phyloP scores from a whole-genome alignment of 2,113 vertebrate genomes.

The Anolis sagrei region DNA sequence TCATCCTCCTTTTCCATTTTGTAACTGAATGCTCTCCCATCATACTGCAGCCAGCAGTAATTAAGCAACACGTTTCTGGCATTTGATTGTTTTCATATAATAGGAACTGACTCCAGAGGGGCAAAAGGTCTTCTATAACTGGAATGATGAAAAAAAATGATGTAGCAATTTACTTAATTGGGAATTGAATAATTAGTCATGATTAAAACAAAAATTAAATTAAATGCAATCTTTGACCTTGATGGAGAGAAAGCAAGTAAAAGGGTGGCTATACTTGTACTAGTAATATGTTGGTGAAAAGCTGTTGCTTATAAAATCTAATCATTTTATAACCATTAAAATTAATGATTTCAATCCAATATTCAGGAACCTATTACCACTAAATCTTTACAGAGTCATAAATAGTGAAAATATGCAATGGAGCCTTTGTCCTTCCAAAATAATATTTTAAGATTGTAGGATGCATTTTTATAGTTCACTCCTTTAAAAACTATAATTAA shows the following conservation, averaged over 20 bases:
- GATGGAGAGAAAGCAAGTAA: background rate
- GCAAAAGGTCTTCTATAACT: constrained; percentile 35
- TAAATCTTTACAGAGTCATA: constrained; percentile 31
- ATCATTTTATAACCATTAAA: constrained; percentile 41
- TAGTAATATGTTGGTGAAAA: constrained; percentile 29
- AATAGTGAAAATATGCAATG: constrained; percentile 29
- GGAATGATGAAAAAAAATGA: constrained; percentile 39
- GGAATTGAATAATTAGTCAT: constrained; percentile 33
- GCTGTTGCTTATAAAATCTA: constrained; percentile 30
- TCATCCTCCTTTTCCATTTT: background rate
- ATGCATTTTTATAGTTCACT: background rate
- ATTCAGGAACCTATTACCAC: constrained; percentile 9
- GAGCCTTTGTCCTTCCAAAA: background rate
- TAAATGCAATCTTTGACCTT: constrained; percentile 38
- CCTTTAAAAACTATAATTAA: background rate
- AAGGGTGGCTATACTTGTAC: constrained; percentile 1
- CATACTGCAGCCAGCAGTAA: constrained; percentile 41
- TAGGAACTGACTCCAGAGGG: constrained; percentile 38
- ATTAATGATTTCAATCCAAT: constrained; percentile 11
- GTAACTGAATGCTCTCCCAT: background rate
- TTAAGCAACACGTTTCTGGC: constrained; percentile 26
- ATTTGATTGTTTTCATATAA: constrained; percentile 39
- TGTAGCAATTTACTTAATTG: constrained; percentile 36
- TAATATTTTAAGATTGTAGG: background rate
- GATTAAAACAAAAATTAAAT: constrained; percentile 43